Evolutionary conservation across 2,797 vertebrate genomes (phyloP).

Genomic region (Muraenolepis orangiensis): DNA sequence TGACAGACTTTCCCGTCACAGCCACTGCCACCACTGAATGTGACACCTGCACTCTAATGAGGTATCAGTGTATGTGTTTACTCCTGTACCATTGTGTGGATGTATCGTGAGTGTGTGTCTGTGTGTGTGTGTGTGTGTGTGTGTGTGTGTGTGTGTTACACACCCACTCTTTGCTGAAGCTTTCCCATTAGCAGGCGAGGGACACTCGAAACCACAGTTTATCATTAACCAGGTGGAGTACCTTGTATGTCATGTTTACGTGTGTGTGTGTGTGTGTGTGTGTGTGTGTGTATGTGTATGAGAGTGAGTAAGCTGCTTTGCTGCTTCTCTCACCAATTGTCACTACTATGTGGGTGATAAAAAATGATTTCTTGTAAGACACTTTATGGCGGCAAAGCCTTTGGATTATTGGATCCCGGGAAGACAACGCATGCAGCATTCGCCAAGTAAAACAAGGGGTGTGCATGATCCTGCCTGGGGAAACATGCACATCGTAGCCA

Average conservation of each 20-base stretch:
- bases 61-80: not conserved
- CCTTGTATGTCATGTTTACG: not conserved
- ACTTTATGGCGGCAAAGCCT: not conserved
- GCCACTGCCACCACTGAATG: not conserved
- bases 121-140: conserved; percentile 5
- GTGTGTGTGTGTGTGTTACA: conserved; percentile 5
- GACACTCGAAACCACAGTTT: conserved; percentile 55
- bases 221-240: conserved; percentile 48
- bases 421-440: not conserved
- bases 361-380: not conserved
- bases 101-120: not conserved
- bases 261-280: conserved; percentile 12
- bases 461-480: not conserved
- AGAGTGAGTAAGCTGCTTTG: not conserved
- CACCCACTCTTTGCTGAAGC: not conserved
- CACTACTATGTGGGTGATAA: not conserved
- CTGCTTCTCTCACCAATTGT: conserved; percentile 48
- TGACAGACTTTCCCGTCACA: not conserved
- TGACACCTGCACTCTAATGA: not conserved
- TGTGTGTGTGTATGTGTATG: conserved; percentile 4
- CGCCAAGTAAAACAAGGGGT: not conserved
- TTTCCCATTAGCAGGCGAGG: conserved; percentile 42
- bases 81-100: not conserved
- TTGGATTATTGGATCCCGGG: not conserved
- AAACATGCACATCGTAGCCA: not conserved